Evolutionary conservation across 2,113 vertebrate species (phyloP), one percentile per base, ranked within the genome.

Genomic region (Nothocercus nigrocapillus): DNA sequence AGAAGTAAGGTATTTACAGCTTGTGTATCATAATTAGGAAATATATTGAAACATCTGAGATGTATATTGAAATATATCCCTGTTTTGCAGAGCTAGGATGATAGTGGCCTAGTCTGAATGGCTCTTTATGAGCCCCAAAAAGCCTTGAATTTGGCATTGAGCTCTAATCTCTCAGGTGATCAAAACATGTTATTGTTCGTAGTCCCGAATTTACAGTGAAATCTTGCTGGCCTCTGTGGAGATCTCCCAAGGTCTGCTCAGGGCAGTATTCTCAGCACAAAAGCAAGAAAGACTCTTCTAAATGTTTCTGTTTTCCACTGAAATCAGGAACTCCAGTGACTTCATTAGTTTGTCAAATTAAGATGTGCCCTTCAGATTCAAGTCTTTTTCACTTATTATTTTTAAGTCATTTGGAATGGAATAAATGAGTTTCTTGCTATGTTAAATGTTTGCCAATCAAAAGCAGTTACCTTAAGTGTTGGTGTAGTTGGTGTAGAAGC

Each of bases 391-490:
- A 47, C 19, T 49, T 49, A 49, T 28, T 5, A 11, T 67, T 76
- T 51, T 51, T 22, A 58, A 30, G 38, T 4, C 45, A 25, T 58
- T 44, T 77, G 44, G 11, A 58, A 6, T 18, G 42, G 58, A 72
- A 28, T 56, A 13, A 74, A 19, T 22, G 24, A 34, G 1, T 54
- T 88, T 49, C 8, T 15, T 73, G 21, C 21, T 56, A 5, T 30
- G 80, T 45, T 59, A 24, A 49, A 2, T 40, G 2, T 42, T 82
- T 32, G 51, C 13, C 15, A 54, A 42, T 9, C 56, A 72, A 66
- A 61, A 45, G 1, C 16, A 16, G 15, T 82, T 7, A 1, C 7
- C 11, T 17, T 69, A 6, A n/a, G 1, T 24, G 3, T 28, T 8
- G 13, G 2, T 45, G 1, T 49, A 74, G 24, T 17, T 81, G 15